Evolutionary conservation across 2,113 vertebrate species (phyloP).

Genomic region (Macrotus californicus): DNA sequence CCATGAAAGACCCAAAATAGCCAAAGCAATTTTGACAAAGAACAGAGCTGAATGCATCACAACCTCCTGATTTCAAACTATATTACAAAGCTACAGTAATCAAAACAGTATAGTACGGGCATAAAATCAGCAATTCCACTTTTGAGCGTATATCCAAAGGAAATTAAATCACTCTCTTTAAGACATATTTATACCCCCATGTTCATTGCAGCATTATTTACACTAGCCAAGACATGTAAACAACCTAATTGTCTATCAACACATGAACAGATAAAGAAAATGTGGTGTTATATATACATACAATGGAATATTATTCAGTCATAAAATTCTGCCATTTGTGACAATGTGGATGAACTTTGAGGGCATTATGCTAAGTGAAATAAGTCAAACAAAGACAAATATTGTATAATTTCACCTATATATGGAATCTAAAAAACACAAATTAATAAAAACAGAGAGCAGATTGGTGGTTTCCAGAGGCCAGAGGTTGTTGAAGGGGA

Average conservation of each 20-base stretch:
- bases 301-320: neutral
- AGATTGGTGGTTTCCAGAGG: neutral
- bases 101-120: neutral
- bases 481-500: too few species aligned
- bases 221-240: neutral
- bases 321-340: neutral
- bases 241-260: neutral
- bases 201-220: neutral
- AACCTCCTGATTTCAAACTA: neutral
- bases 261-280: neutral
- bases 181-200: neutral
- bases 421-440: neutral
- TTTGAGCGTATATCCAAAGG: neutral
- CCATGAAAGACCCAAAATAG: neutral
- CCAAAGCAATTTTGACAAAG: neutral
- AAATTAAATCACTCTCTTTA: neutral
- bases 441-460: neutral
- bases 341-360: neutral
- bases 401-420: neutral
- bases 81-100: neutral
- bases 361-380: neutral
- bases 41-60: neutral
- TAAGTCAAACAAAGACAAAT: neutral
- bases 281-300: neutral
- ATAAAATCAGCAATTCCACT: neutral